phyloP scores from a whole-genome alignment of 2,113 vertebrate species.

The Spea bombifrons region DNA sequence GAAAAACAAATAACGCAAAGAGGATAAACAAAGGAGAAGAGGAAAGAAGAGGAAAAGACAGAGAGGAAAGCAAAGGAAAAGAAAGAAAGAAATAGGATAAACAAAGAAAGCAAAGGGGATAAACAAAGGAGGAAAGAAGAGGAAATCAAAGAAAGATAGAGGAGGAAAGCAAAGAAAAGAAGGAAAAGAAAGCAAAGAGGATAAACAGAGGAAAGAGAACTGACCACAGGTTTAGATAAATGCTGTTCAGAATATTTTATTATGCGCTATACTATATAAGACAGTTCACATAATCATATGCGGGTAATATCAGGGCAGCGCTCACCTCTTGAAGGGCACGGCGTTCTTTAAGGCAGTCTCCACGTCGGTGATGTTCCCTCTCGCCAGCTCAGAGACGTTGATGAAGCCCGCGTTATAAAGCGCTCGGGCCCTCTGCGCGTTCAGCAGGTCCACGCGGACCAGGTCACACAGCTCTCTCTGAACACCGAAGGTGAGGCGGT shows the following conservation, averaged over 20 bases:
- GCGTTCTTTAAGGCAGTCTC: slow-evolving; percentile 81
- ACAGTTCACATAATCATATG: too few species aligned
- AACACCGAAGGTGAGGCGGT: slow-evolving; percentile 88
- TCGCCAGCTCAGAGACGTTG: slow-evolving; percentile 88
- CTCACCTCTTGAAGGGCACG: slow-evolving; percentile 91
- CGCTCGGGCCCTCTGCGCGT: slow-evolving; percentile 79
- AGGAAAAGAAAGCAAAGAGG: too few species aligned
- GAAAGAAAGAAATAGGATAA: too few species aligned
- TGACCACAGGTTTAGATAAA: too few species aligned
- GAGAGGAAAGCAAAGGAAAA: too few species aligned
- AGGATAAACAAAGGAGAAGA: neutral
- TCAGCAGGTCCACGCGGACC: slow-evolving; percentile 85
- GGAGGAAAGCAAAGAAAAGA: too few species aligned
- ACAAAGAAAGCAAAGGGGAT: too few species aligned
- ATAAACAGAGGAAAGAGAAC: too few species aligned
- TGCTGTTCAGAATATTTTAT: too few species aligned
- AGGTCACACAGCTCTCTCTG: slow-evolving; percentile 94
- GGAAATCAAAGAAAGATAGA: too few species aligned
- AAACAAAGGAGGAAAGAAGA: too few species aligned
- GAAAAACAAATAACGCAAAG: neutral
- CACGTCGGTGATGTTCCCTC: slow-evolving; percentile 70
- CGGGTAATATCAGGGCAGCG: neutral
- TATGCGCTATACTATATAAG: too few species aligned
- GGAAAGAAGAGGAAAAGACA: neutral
- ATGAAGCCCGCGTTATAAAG: slow-evolving; percentile 79